Conservation (phyloP, 37 sponge, comb jelly and placozoan species). For the Haliclona indistincta region DNA sequence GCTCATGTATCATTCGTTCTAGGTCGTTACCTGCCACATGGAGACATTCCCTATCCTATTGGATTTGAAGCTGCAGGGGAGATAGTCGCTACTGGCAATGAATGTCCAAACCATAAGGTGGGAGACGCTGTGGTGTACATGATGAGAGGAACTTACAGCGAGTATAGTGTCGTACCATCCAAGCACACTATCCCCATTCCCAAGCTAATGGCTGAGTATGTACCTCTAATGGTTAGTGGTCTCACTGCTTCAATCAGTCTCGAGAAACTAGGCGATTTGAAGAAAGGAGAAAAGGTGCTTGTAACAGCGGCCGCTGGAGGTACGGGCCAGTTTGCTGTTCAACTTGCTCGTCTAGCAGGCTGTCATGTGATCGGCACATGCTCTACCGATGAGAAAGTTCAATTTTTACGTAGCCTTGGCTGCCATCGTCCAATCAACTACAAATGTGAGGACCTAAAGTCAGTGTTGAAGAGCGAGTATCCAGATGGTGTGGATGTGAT, state of each 20-base stretch:
- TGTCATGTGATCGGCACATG: constrained; percentile 90
- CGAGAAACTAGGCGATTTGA: constrained; percentile 53
- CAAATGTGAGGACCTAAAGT: constrained; percentile 58
- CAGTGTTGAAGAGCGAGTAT: constrained; percentile 62
- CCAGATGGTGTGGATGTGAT: constrained; percentile 69
- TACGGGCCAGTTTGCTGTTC: constrained; percentile 87
- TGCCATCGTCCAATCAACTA: constrained; percentile 85
- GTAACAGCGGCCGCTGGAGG: constrained; percentile 88
- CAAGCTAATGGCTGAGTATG: constrained; percentile 30
- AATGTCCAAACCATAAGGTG: constrained; percentile 22
- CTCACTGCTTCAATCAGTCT: constrained; percentile 68
- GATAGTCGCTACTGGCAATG: constrained; percentile 42
- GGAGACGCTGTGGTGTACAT: constrained; percentile 59
- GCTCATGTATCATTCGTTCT: background rate
- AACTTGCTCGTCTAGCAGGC: constrained; percentile 76
- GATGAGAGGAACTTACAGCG: constrained; percentile 49
- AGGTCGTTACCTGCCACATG: constrained; percentile 44
- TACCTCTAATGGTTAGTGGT: constrained; percentile 66
- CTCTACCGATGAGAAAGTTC: constrained; percentile 63
- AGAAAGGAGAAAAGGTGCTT: constrained; percentile 51
- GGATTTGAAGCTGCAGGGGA: constrained; percentile 71
- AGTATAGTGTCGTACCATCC: constrained; percentile 52
- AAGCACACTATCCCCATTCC: constrained; percentile 50
- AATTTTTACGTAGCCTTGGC: constrained; percentile 57
- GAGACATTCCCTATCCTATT: constrained; percentile 60